These are phyloP conservation scores for Lucifuga dentata DNA, from an alignment of 2,113 vertebrate genomes.

Conservation along the genomic window DNA sequence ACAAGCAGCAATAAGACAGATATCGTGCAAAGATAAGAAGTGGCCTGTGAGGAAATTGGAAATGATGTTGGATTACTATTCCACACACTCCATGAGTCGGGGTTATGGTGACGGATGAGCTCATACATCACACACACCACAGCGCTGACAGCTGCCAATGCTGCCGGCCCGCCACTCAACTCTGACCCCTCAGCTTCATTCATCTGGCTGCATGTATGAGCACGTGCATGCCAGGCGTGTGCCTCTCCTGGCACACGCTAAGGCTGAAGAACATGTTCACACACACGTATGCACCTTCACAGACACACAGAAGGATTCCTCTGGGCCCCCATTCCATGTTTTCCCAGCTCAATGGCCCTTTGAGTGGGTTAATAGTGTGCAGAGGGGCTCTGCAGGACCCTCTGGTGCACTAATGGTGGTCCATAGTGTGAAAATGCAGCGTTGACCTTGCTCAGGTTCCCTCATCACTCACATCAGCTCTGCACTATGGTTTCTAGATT, in stretches of 20 bases:
- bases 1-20: slow-evolving; percentile 39
- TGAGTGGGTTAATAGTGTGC: slow-evolving; percentile 69
- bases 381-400: slow-evolving; percentile 23
- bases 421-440: slow-evolving; percentile 61
- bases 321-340: slow-evolving; percentile 28
- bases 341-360: slow-evolving; percentile 56
- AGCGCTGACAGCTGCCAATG: slow-evolving; percentile 77
- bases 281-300: slow-evolving; percentile 7
- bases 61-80: slow-evolving; percentile 60
- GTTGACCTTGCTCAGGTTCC: slow-evolving; percentile 56
- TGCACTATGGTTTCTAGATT: slow-evolving; percentile 21
- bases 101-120: slow-evolving; percentile 68
- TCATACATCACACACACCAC: slow-evolving; percentile 75
- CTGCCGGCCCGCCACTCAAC: slow-evolving; percentile 68
- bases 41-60: slow-evolving; percentile 42
- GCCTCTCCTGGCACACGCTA: too few species aligned
- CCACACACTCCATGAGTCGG: slow-evolving; percentile 36
- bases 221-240: slow-evolving; percentile 39
- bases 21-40: slow-evolving; percentile 29
- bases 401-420: slow-evolving; percentile 62
- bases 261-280: too few species aligned
- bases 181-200: slow-evolving; percentile 66
- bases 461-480: slow-evolving; percentile 65
- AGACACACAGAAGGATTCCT: slow-evolving; percentile 18
- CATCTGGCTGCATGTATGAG: slow-evolving; percentile 58